Conservation (phyloP, 2,797 vertebrate species). For the Atherinosoma microstoma region DNA sequence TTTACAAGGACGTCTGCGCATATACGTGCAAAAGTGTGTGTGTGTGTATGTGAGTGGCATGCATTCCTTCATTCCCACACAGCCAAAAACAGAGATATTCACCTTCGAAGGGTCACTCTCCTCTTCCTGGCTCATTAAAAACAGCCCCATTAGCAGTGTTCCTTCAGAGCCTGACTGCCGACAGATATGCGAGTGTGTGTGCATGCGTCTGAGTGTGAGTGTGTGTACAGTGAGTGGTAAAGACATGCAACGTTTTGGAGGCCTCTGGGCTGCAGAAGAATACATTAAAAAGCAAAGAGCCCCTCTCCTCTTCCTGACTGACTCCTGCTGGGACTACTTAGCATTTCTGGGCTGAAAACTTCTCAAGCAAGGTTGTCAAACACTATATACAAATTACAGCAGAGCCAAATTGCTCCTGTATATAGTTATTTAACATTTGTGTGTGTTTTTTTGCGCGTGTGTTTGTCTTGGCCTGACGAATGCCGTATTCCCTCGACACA, state of each 20-base stretch:
- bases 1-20: constrained; percentile 36
- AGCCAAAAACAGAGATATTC: constrained; percentile 73
- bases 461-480: constrained; percentile 75
- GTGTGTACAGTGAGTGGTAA: constrained; percentile 60
- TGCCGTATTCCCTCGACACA: constrained; percentile 66
- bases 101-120: constrained; percentile 82
- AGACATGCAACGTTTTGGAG: constrained; percentile 77
- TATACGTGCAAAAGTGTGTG: constrained; percentile 11
- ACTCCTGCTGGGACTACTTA: constrained; percentile 90
- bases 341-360: constrained; percentile 87
- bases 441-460: constrained; percentile 39
- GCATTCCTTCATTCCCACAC: constrained; percentile 49
- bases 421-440: constrained; percentile 77
- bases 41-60: constrained; percentile 42
- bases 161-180: constrained; percentile 79
- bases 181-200: constrained; percentile 70
- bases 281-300: constrained; percentile 83
- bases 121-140: constrained; percentile 84
- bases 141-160: constrained; percentile 82
- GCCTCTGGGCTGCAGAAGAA: constrained; percentile 80
- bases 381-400: constrained; percentile 78
- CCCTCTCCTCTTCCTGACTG: constrained; percentile 79
- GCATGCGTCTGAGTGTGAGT: constrained; percentile 33
- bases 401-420: constrained; percentile 72
- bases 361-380: constrained; percentile 87